Evolutionary conservation across 2,113 vertebrate species (phyloP).

Genomic region (Azemiops feae): DNA sequence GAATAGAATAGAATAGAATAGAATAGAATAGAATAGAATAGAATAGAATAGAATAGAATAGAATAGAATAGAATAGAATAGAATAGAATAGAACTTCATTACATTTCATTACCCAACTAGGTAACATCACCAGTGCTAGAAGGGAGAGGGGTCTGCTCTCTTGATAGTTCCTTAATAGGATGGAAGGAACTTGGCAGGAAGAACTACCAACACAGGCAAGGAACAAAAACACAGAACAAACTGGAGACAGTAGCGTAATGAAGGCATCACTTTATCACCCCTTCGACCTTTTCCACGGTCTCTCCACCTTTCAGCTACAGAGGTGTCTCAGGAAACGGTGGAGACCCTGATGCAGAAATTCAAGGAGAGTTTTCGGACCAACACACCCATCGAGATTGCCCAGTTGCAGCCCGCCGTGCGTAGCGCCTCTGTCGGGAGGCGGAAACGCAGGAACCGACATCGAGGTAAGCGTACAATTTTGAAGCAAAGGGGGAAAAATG

Average conservation of each 20-base stretch:
- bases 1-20: too few species aligned
- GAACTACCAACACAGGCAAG: too few species aligned
- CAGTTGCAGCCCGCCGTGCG: constrained; percentile 87
- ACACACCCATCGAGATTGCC: constrained; percentile 86
- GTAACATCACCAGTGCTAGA: too few species aligned
- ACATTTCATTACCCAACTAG: too few species aligned
- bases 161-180: too few species aligned
- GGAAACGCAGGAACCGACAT: constrained; percentile 81
- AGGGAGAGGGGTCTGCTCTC: too few species aligned
- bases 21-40: background rate
- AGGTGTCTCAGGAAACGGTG: constrained; percentile 86
- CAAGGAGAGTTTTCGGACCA: constrained; percentile 94
- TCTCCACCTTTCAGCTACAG: constrained; percentile 69
- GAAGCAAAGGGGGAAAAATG: background rate
- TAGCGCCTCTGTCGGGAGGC: constrained; percentile 79
- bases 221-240: too few species aligned
- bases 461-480: constrained; percentile 74
- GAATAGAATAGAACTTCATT: background rate
- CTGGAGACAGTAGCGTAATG: too few species aligned
- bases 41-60: too few species aligned
- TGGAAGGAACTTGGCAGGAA: too few species aligned
- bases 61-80: background rate
- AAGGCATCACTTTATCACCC: accelerated
- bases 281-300: constrained; percentile 43
- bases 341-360: constrained; percentile 97